These are phyloP conservation scores for Drosophila mulleri DNA, from an alignment of 2,888 invertebrate species.

Conservation along the genomic window DNA sequence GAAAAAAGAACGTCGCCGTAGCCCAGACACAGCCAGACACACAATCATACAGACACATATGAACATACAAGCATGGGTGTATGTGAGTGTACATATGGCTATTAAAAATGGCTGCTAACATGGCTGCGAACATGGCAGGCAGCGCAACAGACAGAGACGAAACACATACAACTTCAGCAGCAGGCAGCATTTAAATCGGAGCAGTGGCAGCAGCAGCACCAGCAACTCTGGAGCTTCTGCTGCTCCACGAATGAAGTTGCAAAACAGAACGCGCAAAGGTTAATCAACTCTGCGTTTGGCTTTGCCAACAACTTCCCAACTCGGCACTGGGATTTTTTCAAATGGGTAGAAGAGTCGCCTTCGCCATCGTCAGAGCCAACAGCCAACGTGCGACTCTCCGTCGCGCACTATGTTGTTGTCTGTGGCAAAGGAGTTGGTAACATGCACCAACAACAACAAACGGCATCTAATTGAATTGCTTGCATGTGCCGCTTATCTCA, in stretches of 20 bases:
- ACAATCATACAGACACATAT: slow-evolving; percentile 4
- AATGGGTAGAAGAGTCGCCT: slow-evolving; percentile 61
- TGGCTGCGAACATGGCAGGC: slow-evolving; percentile 61
- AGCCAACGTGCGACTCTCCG: slow-evolving; percentile 19
- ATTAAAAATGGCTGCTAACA: slow-evolving; percentile 82
- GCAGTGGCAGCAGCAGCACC: slow-evolving; percentile 52
- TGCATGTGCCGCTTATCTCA: slow-evolving; percentile 60
- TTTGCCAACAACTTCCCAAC: slow-evolving; percentile 58
- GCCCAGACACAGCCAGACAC: slow-evolving; percentile 22
- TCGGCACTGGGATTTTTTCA: slow-evolving; percentile 60
- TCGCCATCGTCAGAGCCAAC: slow-evolving; percentile 11
- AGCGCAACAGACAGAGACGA: slow-evolving; percentile 66
- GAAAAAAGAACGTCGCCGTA: slow-evolving; percentile 21
- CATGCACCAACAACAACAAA: slow-evolving; percentile 33
- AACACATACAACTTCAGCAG: slow-evolving; percentile 39
- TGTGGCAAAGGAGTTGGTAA: slow-evolving; percentile 69
- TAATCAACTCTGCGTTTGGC: slow-evolving; percentile 82
- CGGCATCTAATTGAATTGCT: slow-evolving; percentile 77
- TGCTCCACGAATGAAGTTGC: slow-evolving; percentile 77
- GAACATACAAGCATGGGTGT: slow-evolving; percentile 10
- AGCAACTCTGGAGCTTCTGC: slow-evolving; percentile 30
- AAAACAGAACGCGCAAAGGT: slow-evolving; percentile 83
- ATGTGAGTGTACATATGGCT: slow-evolving; percentile 48
- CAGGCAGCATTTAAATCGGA: slow-evolving; percentile 78
- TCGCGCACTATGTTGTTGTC: slow-evolving; percentile 74